Base-by-base conservation (phyloP, 2,888 invertebrate genomes). In the Eupithecia insigniata region DNA sequence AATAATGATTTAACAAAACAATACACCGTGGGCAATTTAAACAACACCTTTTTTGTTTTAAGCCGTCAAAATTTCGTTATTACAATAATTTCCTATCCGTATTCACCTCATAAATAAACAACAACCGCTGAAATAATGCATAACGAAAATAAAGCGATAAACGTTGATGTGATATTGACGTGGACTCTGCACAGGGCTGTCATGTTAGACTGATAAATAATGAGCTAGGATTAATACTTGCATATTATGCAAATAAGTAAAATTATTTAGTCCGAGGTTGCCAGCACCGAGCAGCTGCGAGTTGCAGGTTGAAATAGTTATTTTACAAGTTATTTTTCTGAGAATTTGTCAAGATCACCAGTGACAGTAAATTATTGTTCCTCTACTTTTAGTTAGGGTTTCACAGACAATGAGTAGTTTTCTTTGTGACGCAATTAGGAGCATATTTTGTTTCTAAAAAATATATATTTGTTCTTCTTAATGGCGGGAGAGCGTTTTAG, bases 81-180 rank as follows among this genome's bases (percentile, higher is more conserved):
- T 51, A 65, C 61, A 74, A 69, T 74, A 69, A 71, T 70, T 68
- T 70, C 58, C 62, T 66, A 70, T 72, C 46, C 58, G n/a, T 72
- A 69, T 74, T 72, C 71, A 71, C 69, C 76, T 77, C 76, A 77
- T 78, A 77, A 78, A 77, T 79, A 78, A 78, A 78, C 76, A 79
- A 66, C 76, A 67, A 75, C 60, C 73, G 66, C 62, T 68, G 66
- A 76, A 75, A 78, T 78, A n/a, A 75, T 76, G 71, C 76, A 78
- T 71, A 65, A 60, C 55, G 74, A 65, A 69, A 77, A 73, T 76
- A 74, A 72, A 71, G 69, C 72, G 67, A 65, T 74, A 76, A 73
- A 75, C 70, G 66, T 68, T 77, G 76, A 75, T 74, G 68, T 60
- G 64, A 73, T 74, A 74, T 77, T 73, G 78, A 76, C 77, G 73